These are phyloP conservation scores for Drosophila affinis DNA, from an alignment of 2,888 invertebrate species.

Conservation along the genomic window DNA sequence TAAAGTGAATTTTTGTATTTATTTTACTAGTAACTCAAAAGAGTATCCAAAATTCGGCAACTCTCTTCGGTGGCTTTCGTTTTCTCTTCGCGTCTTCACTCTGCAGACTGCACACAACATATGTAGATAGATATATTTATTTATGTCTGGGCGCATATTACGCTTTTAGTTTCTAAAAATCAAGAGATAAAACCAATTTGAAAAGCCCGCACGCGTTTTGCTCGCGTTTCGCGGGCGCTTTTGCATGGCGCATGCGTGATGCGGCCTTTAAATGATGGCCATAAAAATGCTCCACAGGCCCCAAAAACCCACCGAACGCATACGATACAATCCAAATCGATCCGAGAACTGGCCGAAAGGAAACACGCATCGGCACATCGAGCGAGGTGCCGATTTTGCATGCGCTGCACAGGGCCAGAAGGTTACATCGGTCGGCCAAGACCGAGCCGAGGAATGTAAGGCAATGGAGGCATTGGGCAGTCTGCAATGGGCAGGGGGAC, in stretches of 20 bases:
- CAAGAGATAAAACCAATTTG: slow-evolving; percentile 27
- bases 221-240: slow-evolving; percentile 45
- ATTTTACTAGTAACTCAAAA: no score
- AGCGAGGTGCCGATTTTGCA: slow-evolving; percentile 56
- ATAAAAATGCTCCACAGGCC: slow-evolving; percentile 62
- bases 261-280: slow-evolving; percentile 58
- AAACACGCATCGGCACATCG: slow-evolving; percentile 9
- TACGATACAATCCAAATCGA: background rate
- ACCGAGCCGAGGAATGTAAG: background rate
- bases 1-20: background rate
- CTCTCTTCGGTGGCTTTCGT: slow-evolving; percentile 5
- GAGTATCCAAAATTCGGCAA: background rate
- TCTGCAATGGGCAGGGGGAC: background rate
- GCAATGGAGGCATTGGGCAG: slow-evolving; percentile 1
- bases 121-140: slow-evolving; percentile 37
- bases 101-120: background rate
- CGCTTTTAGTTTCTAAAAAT: slow-evolving; percentile 61
- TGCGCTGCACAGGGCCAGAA: slow-evolving; percentile 64
- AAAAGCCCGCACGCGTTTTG: slow-evolving; percentile 53
- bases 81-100: background rate
- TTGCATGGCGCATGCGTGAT: slow-evolving; percentile 58
- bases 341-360: slow-evolving; percentile 59
- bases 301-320: slow-evolving; percentile 1
- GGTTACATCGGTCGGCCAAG: slow-evolving; percentile 51
- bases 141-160: slow-evolving; percentile 58